Conservation (phyloP, 2,888 invertebrate genomes). For the Nomada lathburiana region DNA sequence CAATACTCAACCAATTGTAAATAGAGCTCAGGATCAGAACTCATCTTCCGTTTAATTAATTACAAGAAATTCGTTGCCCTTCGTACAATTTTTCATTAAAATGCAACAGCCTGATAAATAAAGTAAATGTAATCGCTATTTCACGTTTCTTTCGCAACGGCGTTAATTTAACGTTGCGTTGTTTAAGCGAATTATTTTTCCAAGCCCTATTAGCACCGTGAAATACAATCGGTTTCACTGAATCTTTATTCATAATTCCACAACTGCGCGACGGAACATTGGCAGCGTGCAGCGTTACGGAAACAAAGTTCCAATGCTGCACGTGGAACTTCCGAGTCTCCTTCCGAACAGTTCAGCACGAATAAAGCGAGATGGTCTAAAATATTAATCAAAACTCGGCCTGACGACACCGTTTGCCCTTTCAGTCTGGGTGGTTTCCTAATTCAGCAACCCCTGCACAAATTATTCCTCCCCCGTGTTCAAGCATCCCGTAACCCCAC, state of each 20-base stretch:
- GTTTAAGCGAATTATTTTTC: neutral
- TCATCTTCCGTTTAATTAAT: too few species aligned
- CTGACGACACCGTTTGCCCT: neutral
- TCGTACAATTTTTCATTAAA: too few species aligned
- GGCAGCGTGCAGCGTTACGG: conserved; percentile 1
- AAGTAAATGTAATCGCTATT: too few species aligned
- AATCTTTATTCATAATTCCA: conserved; percentile 51
- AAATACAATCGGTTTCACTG: conserved; percentile 20
- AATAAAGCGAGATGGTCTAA: conserved; percentile 32
- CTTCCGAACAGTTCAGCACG: conserved; percentile 18
- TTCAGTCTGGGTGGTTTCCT: neutral
- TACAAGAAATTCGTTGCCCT: too few species aligned
- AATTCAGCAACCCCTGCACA: neutral
- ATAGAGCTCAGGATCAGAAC: too few species aligned
- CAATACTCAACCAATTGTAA: too few species aligned
- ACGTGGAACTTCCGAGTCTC: conserved; percentile 25
- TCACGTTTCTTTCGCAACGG: neutral
- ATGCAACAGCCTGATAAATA: too few species aligned
- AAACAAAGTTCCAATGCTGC: conserved; percentile 40
- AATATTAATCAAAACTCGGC: conserved; percentile 37
- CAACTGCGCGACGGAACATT: neutral
- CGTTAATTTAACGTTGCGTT: neutral
- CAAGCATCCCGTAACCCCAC: too few species aligned
- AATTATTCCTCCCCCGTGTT: neutral
- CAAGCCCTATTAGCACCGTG: conserved; percentile 1